phyloP scores from a whole-genome alignment of 2,888 invertebrate species.

The Lasioglossum lativentre region DNA sequence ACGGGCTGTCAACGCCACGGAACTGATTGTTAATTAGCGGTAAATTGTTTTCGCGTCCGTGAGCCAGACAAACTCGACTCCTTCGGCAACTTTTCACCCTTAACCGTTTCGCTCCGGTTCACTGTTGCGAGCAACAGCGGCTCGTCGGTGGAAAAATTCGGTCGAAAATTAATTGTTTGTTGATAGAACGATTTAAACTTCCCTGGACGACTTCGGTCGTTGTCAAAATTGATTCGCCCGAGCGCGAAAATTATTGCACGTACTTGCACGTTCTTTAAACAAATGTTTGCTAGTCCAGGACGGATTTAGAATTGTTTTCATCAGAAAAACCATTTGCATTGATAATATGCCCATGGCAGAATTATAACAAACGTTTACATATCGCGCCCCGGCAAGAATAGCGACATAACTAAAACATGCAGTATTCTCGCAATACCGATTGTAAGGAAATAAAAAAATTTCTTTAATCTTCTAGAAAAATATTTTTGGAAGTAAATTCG shows the following conservation, averaged over 20 bases:
- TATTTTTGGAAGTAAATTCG: too few species aligned
- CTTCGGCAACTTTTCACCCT: constrained; percentile 15
- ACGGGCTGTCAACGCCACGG: constrained; percentile 43
- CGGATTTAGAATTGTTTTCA: not conserved
- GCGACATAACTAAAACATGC: too few species aligned
- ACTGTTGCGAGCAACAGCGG: not conserved
- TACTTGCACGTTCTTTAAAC: not conserved
- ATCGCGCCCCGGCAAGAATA: too few species aligned
- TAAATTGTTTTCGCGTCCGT: constrained; percentile 57
- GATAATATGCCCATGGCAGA: not conserved
- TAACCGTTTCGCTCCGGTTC: constrained; percentile 4
- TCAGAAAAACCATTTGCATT: too few species aligned
- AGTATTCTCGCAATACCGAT: too few species aligned
- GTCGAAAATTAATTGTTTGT: not conserved
- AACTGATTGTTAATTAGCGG: constrained; percentile 53
- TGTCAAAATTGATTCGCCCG: not conserved
- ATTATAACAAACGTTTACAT: not conserved
- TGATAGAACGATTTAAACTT: not conserved
- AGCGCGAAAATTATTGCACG: not conserved
- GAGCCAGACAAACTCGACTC: constrained; percentile 27
- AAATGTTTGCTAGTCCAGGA: not conserved
- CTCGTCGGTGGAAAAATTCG: not conserved
- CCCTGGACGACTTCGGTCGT: not conserved
- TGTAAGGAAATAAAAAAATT: too few species aligned
- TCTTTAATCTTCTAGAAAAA: too few species aligned